Evolutionary conservation across 2,888 invertebrate species (phyloP), one percentile per base, ranked within the genome.

Genomic region (Rotaria socialis): DNA sequence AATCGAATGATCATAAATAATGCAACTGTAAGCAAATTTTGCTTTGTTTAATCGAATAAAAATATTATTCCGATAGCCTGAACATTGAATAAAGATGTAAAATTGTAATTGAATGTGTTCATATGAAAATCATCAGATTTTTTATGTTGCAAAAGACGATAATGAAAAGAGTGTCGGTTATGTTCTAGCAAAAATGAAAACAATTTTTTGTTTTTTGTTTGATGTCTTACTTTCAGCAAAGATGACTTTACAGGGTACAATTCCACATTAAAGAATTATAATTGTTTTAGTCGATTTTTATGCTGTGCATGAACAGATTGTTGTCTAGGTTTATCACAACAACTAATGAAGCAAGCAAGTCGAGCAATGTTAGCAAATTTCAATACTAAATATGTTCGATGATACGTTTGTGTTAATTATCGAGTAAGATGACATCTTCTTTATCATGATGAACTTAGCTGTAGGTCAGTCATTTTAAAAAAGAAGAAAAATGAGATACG

Each of bases 101-200:
- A 98, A 99, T 91, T 99, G 99, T 92, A 99, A 99, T 92, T 92
- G 99, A 91, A 93, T 99, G 86, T 99, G 99, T 91, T 92, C 99
- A 90, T 99, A 99, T 0, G 99, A 99, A 92, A 99, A 99, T 92
- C 99, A 99, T 92, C 99, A 99, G 92, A 98, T 99, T 97, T 93
- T 93, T 0, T 99, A 97, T 92, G 98, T 99, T 8, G 99, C 98
- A 47, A 99, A 98, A 91, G 98, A 99, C 92, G 96, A 96, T 90
- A 96, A 96, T 91, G 96, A 96, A 11, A 94, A 96, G 89, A 96
- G 98, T 91, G 97, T 98, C 86, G 97, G 93, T 58, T 94, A 93
- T 89, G 93, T 93, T n/a, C 88, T 99, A 86, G 99, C 99, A 4
- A 99, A 99, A 93, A 99, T 99, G 99, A 84, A 85, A 55, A 60